Evolutionary conservation across 2,888 invertebrate species (phyloP), one percentile per base, ranked within the genome.

Genomic region (Danaus chrysippus): DNA sequence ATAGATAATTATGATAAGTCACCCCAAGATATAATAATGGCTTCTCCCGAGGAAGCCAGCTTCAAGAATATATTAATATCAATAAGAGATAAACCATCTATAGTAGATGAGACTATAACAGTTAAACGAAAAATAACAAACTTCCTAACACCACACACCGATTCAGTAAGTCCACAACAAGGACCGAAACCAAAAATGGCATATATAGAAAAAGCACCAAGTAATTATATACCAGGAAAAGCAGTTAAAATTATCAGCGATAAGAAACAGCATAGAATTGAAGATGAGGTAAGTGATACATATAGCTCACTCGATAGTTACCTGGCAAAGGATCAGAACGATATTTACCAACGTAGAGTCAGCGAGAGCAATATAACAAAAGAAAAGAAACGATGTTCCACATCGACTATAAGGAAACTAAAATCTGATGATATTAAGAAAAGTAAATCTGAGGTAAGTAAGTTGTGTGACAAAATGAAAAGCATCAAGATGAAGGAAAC

Each of bases 241-340:
- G 95, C 95, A 0, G 94, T 95, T 12, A 94, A 95, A 85, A 93
- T 95, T 41, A 90, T 94, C 73, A 93, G 93, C 56, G 92, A 92
- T 61, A 82, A 73, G 0, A 91, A 85, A 1, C 83, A 87, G 23
- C 91, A 92, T 70, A 74, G 77, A 15, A 76, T 83, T 3, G 76
- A 82, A 53, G 76, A 84, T 34, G 81, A 86, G 87, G 91, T 91
- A 81, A 87, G 86, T 17, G 89, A 91, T 19, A 82, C 85, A 0
- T 83, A 82, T 59, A 76, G 76, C 42, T 91, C 89, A 6, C 66
- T 95, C 59, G 92, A 94, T 70, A 93, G 93, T 19, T 92, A 92
- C 56, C 72, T 88, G 54, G 88, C 87, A n/a, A 92, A 92, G 58
- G 82, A 87, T 3, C 86, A 86, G 13, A 80, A 79, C 42, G 86